Evolutionary conservation across 2,797 vertebrate genomes (phyloP), one percentile per base, ranked within the genome.

Genomic region (Streptopelia turtur): DNA sequence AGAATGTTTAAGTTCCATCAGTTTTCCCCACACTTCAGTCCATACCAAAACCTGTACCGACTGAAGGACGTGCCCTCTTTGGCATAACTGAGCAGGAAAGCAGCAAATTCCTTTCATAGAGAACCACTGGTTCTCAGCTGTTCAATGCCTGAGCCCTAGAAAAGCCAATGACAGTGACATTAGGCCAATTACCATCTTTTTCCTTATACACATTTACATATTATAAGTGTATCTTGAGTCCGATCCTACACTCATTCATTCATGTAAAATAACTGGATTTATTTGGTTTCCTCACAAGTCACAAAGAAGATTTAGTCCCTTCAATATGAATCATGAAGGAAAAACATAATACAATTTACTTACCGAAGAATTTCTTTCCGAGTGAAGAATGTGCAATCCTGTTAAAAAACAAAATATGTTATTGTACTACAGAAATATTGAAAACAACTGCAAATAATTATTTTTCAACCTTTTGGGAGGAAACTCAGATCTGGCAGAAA

Each of bases 311-410:
- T 47, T 53, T 22, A 61, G 28, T 13, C 22, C 18, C 21, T 77
- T 87, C 75, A 30, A 76, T 6, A 37, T 1, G 6, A 70, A 80
- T 37, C 15, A 75, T 0, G 0, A 82, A 49, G 31, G 23, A 80
- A 71, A 65, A 75, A 77, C 6, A 10, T 23, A 87, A 83, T 27
- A 35, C 9, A 12, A 18, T 80, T 89, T 75, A 98, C 99, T 99
- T 98, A 99, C 99, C 99, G 98, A 95, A 99, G 98, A 93, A 99
- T 99, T 98, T 99, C 99, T 95, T 99, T 99, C 75, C 99, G 98
- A 53, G 99, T 99, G 97, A 99, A 99, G 98, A 99, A 99, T 0
- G 99, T 99, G 92, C 99, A 99, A 93, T 99, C 99, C 99, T 99
- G 98, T 70, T 92, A 97, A 90, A 55, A 96, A 82, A 97, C 47